Conservation (phyloP, 2,888 invertebrate genomes). For the Calameuta idolon region DNA sequence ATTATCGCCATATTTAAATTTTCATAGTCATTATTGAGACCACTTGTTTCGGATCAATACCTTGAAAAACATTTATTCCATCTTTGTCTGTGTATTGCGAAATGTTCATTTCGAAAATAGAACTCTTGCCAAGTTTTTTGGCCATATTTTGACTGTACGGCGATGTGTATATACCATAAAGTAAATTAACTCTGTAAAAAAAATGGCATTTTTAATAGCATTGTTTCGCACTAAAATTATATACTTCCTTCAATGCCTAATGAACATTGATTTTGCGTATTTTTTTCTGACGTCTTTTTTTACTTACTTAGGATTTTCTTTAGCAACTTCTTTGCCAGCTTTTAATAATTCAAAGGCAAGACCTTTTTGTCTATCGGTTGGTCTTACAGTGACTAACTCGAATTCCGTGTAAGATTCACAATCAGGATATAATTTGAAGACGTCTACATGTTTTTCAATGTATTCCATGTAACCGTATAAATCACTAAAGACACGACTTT, state of each 20-base stretch:
- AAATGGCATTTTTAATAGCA: neutral
- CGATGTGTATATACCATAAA: neutral
- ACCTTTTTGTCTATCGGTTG: conserved; percentile 7
- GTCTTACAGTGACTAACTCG: conserved; percentile 6
- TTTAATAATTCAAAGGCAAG: conserved; percentile 14
- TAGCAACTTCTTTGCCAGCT: neutral
- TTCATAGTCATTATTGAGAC: conserved; percentile 16
- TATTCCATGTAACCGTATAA: conserved; percentile 1
- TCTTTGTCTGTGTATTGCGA: neutral
- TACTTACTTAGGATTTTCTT: conserved; percentile 1
- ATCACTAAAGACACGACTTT: conserved; percentile 2
- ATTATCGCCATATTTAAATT: neutral
- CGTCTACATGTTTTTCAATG: neutral
- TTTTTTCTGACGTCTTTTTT: neutral
- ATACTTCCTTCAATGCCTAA: neutral
- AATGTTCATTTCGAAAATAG: neutral
- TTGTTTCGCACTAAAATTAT: neutral
- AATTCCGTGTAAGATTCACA: conserved; percentile 12
- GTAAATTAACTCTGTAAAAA: neutral
- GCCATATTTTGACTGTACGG: neutral
- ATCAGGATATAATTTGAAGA: neutral
- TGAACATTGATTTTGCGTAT: neutral
- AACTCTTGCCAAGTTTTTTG: neutral
- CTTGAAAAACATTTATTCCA: conserved; percentile 13
- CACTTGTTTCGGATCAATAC: conserved; percentile 11